A percentile compares a stretch with the other conserved stretches of the same genome.
phyloP scores from a whole-genome alignment of 2,113 vertebrate species.

The Mystacornis crossleyi region DNA sequence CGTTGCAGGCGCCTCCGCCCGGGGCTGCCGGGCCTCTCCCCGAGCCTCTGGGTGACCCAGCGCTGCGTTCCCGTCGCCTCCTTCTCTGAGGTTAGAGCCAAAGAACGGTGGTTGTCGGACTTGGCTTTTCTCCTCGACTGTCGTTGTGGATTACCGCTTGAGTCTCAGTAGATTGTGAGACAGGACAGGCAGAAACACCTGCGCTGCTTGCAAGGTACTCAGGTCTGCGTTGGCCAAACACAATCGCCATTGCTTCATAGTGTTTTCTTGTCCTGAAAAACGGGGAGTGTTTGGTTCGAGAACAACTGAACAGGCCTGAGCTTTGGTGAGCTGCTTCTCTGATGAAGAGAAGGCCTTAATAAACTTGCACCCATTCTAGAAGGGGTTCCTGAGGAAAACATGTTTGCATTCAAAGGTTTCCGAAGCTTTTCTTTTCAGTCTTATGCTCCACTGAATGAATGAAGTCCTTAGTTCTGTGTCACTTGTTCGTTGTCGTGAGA shows the following conservation, averaged over 20 bases:
- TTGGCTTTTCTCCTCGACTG: not conserved
- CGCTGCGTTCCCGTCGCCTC: fast-evolving
- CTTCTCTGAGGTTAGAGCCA: not conserved
- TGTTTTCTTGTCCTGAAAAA: not conserved
- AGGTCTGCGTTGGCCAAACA: fast-evolving
- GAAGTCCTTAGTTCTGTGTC: not conserved
- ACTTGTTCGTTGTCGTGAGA: not conserved
- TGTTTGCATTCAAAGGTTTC: not conserved
- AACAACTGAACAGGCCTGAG: not conserved
- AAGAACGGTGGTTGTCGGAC: fast-evolving
- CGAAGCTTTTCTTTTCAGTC: not conserved
- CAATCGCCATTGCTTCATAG: fast-evolving
- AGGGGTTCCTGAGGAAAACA: not conserved
- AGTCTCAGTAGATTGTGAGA: fast-evolving
- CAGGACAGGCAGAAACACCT: not conserved
- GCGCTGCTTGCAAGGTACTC: fast-evolving
- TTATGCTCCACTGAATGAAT: not conserved
- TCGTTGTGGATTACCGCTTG: not conserved
- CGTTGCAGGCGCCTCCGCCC: fast-evolving
- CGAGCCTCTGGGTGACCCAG: fast-evolving
- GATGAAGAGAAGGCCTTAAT: not conserved
- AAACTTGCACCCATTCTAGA: not conserved
- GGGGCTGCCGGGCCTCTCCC: no score
- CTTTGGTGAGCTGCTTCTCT: not conserved
- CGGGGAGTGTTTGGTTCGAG: not conserved